Base-by-base conservation (phyloP, 2,113 vertebrate species). In the Pedetes capensis region DNA sequence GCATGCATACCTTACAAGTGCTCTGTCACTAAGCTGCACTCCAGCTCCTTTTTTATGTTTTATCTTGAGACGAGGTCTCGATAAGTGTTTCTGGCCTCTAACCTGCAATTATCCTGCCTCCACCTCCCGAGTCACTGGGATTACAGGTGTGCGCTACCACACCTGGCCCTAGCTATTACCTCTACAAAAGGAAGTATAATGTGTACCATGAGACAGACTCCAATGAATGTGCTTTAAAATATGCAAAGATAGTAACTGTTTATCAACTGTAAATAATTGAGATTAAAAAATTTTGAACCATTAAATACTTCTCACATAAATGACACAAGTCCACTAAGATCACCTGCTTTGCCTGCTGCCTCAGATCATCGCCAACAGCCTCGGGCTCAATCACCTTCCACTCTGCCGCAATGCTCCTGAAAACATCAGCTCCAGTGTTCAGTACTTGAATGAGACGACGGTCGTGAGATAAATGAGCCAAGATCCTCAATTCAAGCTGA, bases 291-390 rank as follows among this genome's bases (percentile, higher is more conserved):
- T 55, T 79, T 32, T 61, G 3, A 80, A 14, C 42, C 63, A 72
- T 59, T 81, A 37, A 87, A 66, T 39, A 83, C 51, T 23, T 37
- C 47, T 25, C 49, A 51, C 42, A 78, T 72, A 11, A 25, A 3
- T 39, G 29, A 74, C 55, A 34, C 32, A 37, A 8, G 22, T 39
- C 79, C 51, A 55, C 89, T 44, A 93, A 96, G 89, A 39, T 88
- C 84, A 99, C 99, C 99, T 99, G 99, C 95, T 99, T 99, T 69
- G 99, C 99, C 93, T 99, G 99, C 91, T 99, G 99, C 96, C 99
- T 98, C 78, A 99, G 98, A 68, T 81, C 93, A 53, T 99, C 98
- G 16, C 98, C 98, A 69, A 99, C 99, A 59, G 98, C 95, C 71
- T 98, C 98, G 0, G 98, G 98, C 63, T 99, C 98, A 0, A 99